phyloP scores from a whole-genome alignment of 2,888 invertebrate species.

The Caenorhabditis sp. region DNA sequence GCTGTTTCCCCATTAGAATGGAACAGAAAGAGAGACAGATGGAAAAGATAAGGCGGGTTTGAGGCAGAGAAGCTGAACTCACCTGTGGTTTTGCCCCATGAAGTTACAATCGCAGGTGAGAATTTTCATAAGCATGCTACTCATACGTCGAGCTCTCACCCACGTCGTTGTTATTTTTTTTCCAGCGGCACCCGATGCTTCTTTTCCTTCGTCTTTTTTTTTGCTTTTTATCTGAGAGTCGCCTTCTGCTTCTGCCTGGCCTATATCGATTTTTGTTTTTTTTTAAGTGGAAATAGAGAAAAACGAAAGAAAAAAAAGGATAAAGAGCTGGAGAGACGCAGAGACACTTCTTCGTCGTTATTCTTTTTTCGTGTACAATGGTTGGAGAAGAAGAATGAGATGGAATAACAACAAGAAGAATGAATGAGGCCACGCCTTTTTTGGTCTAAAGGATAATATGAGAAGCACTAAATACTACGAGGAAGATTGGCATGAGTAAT shows the following conservation, averaged over 20 bases:
- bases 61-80: slow-evolving; percentile 11
- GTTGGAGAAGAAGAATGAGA: not conserved
- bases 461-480: not conserved
- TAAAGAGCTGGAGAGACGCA: slow-evolving; percentile 2
- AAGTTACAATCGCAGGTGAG: slow-evolving; percentile 55
- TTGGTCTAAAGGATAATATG: too few relatives aligned
- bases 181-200: slow-evolving; percentile 1
- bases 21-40: not conserved
- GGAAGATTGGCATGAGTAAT: not conserved
- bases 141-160: not conserved
- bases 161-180: slow-evolving; percentile 4
- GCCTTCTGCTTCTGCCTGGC: slow-evolving; percentile 5
- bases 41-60: slow-evolving; percentile 1
- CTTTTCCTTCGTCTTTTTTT: slow-evolving; percentile 7
- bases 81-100: slow-evolving; percentile 59
- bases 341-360: not conserved
- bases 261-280: slow-evolving; percentile 4
- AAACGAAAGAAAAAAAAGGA: slow-evolving; percentile 11
- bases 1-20: too few relatives aligned
- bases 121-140: slow-evolving; percentile 46
- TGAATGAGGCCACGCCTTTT: not conserved
- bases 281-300: slow-evolving; percentile 17
- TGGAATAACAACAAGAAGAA: not conserved
- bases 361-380: not conserved
- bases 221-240: not conserved